Evolutionary conservation across 2,888 invertebrate species (phyloP).

Genomic region (Papilio protenor): DNA sequence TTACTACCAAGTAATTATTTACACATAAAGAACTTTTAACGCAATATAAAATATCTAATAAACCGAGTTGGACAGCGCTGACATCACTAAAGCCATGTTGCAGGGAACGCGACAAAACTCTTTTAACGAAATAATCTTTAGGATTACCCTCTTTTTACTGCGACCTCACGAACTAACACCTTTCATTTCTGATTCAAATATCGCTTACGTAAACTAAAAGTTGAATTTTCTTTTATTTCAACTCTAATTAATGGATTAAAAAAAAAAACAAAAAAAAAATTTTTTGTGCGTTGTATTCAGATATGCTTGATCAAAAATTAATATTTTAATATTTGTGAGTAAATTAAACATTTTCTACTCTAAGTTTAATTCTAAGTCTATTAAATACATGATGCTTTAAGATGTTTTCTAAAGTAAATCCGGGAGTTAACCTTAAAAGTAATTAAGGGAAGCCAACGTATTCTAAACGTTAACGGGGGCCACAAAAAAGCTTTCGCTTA

Average conservation of each 20-base stretch:
- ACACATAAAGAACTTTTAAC: too few relatives aligned
- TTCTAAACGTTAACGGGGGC: constrained; percentile 27
- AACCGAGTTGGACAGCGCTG: background rate
- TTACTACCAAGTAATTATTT: too few relatives aligned
- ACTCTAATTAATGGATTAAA: too few relatives aligned
- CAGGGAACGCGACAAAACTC: constrained; percentile 12
- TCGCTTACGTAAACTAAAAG: background rate
- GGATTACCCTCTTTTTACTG: constrained; percentile 30
- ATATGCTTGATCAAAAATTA: too few relatives aligned
- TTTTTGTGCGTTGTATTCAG: too few relatives aligned
- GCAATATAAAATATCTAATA: background rate
- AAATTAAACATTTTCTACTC: too few relatives aligned
- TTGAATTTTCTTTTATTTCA: background rate
- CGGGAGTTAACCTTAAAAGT: constrained; percentile 23
- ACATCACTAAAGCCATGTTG: constrained; percentile 26
- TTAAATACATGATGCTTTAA: background rate
- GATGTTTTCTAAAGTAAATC: constrained; percentile 13
- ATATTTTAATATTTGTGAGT: too few relatives aligned
- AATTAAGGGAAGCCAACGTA: constrained; percentile 30
- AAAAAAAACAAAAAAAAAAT: too few relatives aligned
- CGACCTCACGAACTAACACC: constrained; percentile 15
- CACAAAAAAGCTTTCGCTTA: constrained; percentile 34
- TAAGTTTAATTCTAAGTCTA: background rate
- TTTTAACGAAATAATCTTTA: constrained; percentile 34
- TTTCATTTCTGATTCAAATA: background rate